Conservation (phyloP, 2,797 vertebrate species). For the Syngnathus acus region DNA sequence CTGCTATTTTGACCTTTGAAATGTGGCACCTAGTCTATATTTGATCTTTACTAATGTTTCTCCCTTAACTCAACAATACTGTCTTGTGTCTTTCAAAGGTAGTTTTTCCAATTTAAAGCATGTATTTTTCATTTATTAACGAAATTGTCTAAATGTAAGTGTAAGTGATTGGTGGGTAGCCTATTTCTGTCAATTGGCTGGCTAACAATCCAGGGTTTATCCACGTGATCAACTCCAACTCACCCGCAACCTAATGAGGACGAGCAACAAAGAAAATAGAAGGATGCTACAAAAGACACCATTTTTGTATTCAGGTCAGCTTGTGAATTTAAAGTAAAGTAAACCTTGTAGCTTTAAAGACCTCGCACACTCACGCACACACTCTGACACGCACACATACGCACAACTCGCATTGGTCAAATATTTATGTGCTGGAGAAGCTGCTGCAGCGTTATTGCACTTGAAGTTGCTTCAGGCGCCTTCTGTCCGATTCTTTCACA, state of each 20-base stretch:
- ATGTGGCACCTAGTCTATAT: background rate
- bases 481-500: slow-evolving; percentile 25
- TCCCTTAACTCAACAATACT: background rate
- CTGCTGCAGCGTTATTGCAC: slow-evolving; percentile 50
- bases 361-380: background rate
- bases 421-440: slow-evolving; percentile 58
- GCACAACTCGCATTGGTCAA: slow-evolving; percentile 42
- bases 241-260: background rate
- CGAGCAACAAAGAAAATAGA: background rate
- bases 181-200: background rate
- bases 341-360: background rate
- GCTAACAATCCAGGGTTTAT: background rate
- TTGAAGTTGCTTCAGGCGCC: slow-evolving; percentile 52
- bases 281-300: too few relatives aligned
- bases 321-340: background rate
- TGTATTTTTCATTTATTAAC: background rate
- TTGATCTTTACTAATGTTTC: background rate
- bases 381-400: background rate
- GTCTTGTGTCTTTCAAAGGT: too few relatives aligned
- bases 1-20: background rate
- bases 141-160: background rate
- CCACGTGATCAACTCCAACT: background rate
- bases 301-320: background rate
- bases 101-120: too few relatives aligned
- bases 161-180: background rate